These are phyloP conservation scores for Leucoraja ocellata DNA, from an alignment of 2,797 vertebrate genomes.

Conservation along the genomic window DNA sequence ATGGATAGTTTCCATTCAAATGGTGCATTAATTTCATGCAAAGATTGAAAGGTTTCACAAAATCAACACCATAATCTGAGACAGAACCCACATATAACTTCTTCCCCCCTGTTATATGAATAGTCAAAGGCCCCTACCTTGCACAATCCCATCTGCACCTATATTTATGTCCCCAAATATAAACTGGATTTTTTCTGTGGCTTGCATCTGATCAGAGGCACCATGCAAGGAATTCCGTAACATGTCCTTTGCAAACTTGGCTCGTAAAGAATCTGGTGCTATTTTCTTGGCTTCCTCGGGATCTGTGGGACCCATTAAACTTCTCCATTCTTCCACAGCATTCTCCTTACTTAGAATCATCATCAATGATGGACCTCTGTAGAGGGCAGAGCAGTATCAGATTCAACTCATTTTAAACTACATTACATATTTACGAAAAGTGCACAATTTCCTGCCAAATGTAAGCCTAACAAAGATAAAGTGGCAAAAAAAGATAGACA, in stretches of 20 bases:
- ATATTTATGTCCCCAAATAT: constrained; percentile 57
- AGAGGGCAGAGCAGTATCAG: constrained; percentile 40
- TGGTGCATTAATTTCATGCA: not conserved
- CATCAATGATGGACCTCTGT: constrained; percentile 71
- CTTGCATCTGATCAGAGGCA: constrained; percentile 60
- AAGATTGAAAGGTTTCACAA: not conserved
- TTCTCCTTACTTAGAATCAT: constrained; percentile 79
- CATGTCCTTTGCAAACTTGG: constrained; percentile 66
- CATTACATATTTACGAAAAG: not conserved
- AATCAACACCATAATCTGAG: not conserved
- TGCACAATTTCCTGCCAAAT: not conserved
- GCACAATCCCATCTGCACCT: constrained; percentile 18
- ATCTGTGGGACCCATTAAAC: constrained; percentile 75
- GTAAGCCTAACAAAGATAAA: not conserved
- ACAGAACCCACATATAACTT: not conserved
- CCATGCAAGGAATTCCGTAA: constrained; percentile 79
- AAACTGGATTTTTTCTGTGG: constrained; percentile 57
- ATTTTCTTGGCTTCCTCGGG: constrained; percentile 64
- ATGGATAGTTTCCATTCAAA: not conserved
- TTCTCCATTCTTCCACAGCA: constrained; percentile 78
- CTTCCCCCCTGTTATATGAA: not conserved
- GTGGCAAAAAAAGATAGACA: not conserved
- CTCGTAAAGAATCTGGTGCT: constrained; percentile 70
- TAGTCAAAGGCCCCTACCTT: not conserved
- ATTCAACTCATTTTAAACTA: not conserved